Percentiles rank a stretch among this genome's conserved stretches.
Conservation (phyloP, 2,797 vertebrate species). For the Hemibagrus guttatus region DNA sequence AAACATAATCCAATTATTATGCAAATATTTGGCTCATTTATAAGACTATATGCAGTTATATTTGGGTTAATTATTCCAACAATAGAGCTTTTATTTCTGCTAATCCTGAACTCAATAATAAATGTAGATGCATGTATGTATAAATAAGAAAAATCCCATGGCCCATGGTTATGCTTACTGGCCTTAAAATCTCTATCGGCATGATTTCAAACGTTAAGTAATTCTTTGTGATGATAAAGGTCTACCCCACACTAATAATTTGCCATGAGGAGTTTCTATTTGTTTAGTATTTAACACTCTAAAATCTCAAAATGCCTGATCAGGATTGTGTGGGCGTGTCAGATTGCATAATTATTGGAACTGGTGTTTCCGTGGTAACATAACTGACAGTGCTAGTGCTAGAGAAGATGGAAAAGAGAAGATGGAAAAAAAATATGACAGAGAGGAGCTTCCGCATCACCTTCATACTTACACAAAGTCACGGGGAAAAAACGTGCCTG, state of each 20-base stretch:
- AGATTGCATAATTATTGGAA: conserved; percentile 25
- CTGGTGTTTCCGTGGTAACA: conserved; percentile 11
- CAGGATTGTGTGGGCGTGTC: conserved; percentile 17
- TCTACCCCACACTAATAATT: not conserved
- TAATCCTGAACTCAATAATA: not conserved
- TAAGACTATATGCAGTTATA: too few species aligned
- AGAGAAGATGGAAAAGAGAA: not conserved
- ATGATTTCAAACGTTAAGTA: not conserved
- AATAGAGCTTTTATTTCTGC: not conserved
- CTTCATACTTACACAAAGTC: not conserved
- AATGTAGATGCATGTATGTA: not conserved
- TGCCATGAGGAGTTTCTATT: not conserved
- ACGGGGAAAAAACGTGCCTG: not conserved
- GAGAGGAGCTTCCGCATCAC: not conserved
- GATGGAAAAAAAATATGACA: not conserved
- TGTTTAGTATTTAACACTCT: not conserved
- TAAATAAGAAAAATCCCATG: not conserved
- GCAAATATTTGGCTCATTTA: not conserved
- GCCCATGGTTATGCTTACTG: not conserved
- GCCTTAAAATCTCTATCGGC: not conserved
- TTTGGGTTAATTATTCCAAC: not conserved
- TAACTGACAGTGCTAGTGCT: not conserved
- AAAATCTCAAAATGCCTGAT: not conserved
- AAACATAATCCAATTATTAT: not conserved
- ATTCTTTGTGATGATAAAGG: not conserved